Percentiles rank a stretch among this genome's conserved stretches.
These are phyloP conservation scores for Gisinianus flammeolus DNA, from an alignment of 2,888 invertebrate species.

Conservation along the genomic window DNA sequence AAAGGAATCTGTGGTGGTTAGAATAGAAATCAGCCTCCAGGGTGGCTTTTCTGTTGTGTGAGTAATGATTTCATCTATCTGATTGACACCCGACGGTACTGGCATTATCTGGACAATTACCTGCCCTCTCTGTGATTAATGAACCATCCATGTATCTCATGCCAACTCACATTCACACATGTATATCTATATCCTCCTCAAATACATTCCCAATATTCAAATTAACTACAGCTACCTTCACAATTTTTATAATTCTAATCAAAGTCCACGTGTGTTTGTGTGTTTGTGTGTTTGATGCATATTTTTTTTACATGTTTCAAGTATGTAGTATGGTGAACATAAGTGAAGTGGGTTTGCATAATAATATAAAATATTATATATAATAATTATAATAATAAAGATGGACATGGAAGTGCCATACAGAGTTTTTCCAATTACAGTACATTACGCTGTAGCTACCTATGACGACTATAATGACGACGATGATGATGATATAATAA, in stretches of 20 bases:
- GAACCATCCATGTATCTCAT: constrained; percentile 38
- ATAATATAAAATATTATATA: no score
- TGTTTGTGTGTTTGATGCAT: no score
- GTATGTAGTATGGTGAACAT: no score
- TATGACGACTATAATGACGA: no score
- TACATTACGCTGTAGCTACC: constrained; percentile 26
- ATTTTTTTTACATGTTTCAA: no score
- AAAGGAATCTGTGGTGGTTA: constrained; percentile 3
- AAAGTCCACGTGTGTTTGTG: no score
- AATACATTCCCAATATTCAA: constrained; percentile 8
- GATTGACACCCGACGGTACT: constrained; percentile 55
- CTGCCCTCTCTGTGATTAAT: constrained; percentile 57
- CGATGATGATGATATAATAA: constrained; percentile 31
- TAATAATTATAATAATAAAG: no score
- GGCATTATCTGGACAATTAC: constrained; percentile 57
- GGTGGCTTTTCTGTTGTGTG: constrained; percentile 46
- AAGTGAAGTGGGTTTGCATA: no score
- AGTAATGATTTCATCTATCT: constrained; percentile 57
- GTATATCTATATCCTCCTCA: not conserved
- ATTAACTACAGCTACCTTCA: constrained; percentile 3
- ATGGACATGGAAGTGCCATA: no score
- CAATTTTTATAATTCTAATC: not conserved
- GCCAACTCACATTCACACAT: constrained; percentile 19
- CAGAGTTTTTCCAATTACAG: constrained; percentile 25
- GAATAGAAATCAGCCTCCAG: constrained; percentile 42